Conservation (phyloP, 1,140 invertebrate genomes). For the Calycopis cecrops region DNA sequence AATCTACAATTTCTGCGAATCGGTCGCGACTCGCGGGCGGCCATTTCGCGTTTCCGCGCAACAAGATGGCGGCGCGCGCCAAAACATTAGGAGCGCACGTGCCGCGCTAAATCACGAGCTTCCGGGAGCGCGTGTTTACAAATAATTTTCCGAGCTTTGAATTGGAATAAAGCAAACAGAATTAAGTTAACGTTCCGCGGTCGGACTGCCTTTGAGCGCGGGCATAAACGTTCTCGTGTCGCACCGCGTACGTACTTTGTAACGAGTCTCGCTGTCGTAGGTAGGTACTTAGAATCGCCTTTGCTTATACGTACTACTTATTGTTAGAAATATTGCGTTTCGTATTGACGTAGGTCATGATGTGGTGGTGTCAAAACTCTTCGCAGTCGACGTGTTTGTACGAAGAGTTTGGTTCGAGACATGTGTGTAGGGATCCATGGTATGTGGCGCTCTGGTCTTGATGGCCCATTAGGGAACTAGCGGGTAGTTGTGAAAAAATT, state of each 20-base stretch:
- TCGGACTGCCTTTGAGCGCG: neutral
- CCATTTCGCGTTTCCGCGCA: conserved; percentile 39
- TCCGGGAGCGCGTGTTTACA: conserved; percentile 49
- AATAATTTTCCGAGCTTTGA: conserved; percentile 49
- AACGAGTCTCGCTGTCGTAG: neutral
- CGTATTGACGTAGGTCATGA: too few species aligned
- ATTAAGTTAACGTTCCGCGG: conserved; percentile 37
- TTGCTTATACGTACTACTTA: too few species aligned
- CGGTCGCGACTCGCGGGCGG: conserved; percentile 34
- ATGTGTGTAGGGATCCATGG: too few species aligned
- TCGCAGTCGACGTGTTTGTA: too few species aligned
- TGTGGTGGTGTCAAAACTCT: too few species aligned
- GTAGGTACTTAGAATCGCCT: too few species aligned
- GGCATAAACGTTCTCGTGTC: too few species aligned
- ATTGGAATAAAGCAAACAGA: conserved; percentile 41
- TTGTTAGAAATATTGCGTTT: too few species aligned
- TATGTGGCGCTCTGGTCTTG: too few species aligned
- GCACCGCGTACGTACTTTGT: neutral
- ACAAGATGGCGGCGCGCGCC: conserved; percentile 36
- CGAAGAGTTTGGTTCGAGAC: too few species aligned
- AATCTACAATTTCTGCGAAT: conserved; percentile 48
- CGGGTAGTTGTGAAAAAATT: too few species aligned
- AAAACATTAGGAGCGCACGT: conserved; percentile 39
- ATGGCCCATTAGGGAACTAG: too few species aligned
- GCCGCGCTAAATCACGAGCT: conserved; percentile 40